Evolutionary conservation across 2,888 invertebrate genomes (phyloP).

Genomic region (Coenonympha glycerion): DNA sequence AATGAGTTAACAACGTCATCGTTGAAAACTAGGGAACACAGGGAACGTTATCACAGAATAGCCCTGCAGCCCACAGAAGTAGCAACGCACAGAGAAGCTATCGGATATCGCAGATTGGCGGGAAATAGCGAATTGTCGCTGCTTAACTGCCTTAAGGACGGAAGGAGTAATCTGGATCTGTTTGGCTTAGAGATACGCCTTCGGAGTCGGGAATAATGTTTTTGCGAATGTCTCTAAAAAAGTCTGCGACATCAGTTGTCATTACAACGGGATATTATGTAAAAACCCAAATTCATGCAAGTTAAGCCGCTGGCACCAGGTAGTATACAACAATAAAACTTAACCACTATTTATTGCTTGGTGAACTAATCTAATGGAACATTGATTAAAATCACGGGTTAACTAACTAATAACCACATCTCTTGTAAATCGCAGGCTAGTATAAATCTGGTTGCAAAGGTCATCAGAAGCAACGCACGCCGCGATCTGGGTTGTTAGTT

Average conservation of each 20-base stretch:
- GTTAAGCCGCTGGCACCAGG: too few relatives aligned
- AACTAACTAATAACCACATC: too few relatives aligned
- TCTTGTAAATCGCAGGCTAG: too few relatives aligned
- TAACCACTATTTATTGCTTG: too few relatives aligned
- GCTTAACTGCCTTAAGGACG: conserved; percentile 5
- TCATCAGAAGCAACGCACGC: background rate
- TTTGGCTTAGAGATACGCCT: background rate
- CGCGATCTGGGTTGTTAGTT: background rate
- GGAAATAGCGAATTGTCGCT: conserved; percentile 26
- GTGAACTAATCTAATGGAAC: too few relatives aligned
- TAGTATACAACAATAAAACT: too few relatives aligned
- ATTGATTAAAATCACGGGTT: too few relatives aligned
- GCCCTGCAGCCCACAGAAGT: conserved; percentile 12
- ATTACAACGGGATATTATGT: too few relatives aligned
- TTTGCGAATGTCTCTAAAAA: too few relatives aligned
- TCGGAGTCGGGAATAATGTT: too few relatives aligned
- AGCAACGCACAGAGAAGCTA: conserved; percentile 14
- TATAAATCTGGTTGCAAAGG: background rate
- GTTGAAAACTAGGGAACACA: background rate
- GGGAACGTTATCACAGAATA: background rate
- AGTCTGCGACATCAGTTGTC: too few relatives aligned
- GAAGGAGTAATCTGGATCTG: conserved; percentile 3
- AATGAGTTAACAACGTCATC: background rate
- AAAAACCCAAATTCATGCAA: too few relatives aligned
- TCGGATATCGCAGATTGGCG: conserved; percentile 20